A percentile compares a stretch with the other conserved stretches of the same genome.
These are phyloP conservation scores for Todiramphus saurophagus DNA, from an alignment of 2,113 vertebrate species.

Conservation along the genomic window DNA sequence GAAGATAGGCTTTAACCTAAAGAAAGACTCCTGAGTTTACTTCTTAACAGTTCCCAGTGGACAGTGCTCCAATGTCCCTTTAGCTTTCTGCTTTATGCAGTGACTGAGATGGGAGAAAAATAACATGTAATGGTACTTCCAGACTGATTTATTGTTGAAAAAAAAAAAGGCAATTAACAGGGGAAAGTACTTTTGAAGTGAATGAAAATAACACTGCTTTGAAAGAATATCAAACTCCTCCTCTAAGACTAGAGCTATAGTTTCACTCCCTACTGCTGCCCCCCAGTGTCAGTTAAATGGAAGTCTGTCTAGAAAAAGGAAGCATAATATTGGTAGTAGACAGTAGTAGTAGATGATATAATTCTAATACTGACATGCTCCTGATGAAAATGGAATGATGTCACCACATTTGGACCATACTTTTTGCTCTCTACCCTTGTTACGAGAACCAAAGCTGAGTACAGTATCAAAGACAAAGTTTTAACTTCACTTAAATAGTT, in stretches of 20 bases:
- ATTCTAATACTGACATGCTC: neutral
- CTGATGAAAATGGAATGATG: neutral
- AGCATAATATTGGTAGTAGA: neutral
- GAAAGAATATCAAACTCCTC: neutral
- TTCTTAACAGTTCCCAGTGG: neutral
- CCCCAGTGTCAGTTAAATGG: neutral
- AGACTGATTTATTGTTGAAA: neutral
- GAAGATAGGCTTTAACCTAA: neutral
- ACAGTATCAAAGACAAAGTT: neutral
- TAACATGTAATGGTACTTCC: neutral
- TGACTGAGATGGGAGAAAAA: neutral
- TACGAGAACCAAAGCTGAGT: neutral
- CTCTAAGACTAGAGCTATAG: neutral
- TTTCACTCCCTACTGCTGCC: neutral
- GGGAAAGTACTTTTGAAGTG: neutral
- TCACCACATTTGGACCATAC: neutral
- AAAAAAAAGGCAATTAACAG: neutral
- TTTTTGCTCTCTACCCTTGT: neutral
- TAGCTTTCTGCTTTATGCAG: neutral
- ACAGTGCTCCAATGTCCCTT: neutral
- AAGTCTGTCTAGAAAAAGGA: neutral
- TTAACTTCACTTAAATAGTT: neutral
- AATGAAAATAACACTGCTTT: neutral
- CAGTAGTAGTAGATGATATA: neutral
- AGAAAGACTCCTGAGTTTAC: neutral